Conservation (phyloP, 2,113 vertebrate genomes). For the Calidris pygmaea region DNA sequence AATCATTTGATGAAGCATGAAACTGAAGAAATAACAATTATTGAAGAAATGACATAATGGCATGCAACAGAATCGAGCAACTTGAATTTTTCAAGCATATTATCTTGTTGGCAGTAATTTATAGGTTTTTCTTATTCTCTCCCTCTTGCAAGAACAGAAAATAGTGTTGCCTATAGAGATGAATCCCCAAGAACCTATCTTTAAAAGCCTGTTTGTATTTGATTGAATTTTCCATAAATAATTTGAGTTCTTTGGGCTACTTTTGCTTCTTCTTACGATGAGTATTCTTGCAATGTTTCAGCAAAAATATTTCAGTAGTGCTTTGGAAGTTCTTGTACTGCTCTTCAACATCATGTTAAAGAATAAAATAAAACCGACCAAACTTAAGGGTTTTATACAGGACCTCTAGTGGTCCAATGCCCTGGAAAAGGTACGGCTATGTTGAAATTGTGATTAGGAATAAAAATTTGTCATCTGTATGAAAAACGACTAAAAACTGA, state of each 20-base stretch:
- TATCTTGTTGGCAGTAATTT: neutral
- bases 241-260: neutral
- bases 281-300: neutral
- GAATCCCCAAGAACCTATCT: neutral
- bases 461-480: neutral
- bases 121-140: neutral
- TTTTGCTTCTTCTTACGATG: neutral
- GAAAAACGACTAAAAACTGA: neutral
- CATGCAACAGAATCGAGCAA: neutral
- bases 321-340: neutral
- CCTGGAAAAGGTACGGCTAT: neutral
- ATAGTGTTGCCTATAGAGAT: rapidly evolving
- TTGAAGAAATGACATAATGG: neutral
- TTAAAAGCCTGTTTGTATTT: neutral
- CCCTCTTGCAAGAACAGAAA: neutral
- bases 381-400: neutral
- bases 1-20: neutral
- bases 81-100: neutral
- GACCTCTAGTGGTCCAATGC: neutral
- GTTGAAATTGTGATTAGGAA: neutral
- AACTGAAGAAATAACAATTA: neutral
- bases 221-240: neutral
- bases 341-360: neutral
- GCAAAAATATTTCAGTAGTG: neutral
- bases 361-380: neutral